Evolutionary conservation across 35 echinoderm and acorn worm species (phyloP).

Genomic region (Anneissia japonica): DNA sequence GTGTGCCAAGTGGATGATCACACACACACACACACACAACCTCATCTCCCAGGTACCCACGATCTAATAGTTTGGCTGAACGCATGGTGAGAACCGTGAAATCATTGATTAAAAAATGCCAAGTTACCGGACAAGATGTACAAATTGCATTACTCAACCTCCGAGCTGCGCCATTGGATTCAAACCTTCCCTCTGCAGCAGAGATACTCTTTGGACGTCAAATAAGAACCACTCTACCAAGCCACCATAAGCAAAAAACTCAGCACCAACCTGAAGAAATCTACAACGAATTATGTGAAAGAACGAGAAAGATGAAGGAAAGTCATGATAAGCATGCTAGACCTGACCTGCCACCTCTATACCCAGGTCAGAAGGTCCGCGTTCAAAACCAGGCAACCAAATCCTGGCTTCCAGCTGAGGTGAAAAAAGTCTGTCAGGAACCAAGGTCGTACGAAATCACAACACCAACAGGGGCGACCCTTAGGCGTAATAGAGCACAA

Average conservation of each 20-base stretch:
- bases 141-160: conserved; percentile 2
- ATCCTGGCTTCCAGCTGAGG: background rate
- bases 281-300: no score
- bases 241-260: background rate
- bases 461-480: conserved; percentile 31
- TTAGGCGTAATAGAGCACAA: conserved; percentile 36
- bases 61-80: conserved; percentile 43
- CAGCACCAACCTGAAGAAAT: background rate
- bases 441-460: conserved; percentile 27
- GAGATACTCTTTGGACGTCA: background rate
- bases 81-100: conserved; percentile 31
- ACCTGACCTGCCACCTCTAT: background rate
- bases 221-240: background rate
- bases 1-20: conserved; percentile 45
- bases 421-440: conserved; percentile 6
- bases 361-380: background rate
- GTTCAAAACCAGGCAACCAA: background rate
- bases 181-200: background rate
- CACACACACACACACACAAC: conserved; percentile 60
- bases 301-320: no score
- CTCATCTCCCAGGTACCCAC: conserved; percentile 45
- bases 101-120: conserved; percentile 12
- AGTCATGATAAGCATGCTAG: background rate
- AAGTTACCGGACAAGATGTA: background rate
- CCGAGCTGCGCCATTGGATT: conserved; percentile 4